phyloP scores from a whole-genome alignment of 2,113 vertebrate species.

The Heterochromis multidens region DNA sequence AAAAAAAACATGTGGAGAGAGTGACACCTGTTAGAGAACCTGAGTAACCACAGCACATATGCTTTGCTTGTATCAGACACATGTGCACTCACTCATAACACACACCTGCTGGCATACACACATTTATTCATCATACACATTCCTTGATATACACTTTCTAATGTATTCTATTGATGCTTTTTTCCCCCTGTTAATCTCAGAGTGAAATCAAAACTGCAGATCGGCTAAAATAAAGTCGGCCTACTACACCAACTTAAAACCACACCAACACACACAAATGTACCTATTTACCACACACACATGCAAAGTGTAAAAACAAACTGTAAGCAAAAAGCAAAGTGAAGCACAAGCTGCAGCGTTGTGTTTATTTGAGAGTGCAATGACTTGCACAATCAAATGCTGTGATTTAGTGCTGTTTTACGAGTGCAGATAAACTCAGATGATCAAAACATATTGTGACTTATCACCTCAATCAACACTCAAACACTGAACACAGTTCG shows the following conservation, averaged over 20 bases:
- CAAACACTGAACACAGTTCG: slow-evolving; percentile 9
- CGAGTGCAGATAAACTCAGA: slow-evolving; percentile 7
- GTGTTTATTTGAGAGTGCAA: slow-evolving; percentile 21
- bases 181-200: neutral
- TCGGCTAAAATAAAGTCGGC: neutral
- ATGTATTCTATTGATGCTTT: neutral
- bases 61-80: slow-evolving; percentile 2
- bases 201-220: neutral
- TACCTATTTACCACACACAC: slow-evolving; percentile 46
- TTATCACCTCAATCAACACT: neutral
- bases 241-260: neutral
- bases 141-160: neutral
- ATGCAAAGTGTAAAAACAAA: slow-evolving; percentile 59
- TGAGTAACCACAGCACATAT: slow-evolving; percentile 52
- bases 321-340: slow-evolving; percentile 45
- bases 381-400: neutral
- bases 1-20: slow-evolving; percentile 84
- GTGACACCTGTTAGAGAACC: slow-evolving; percentile 88
- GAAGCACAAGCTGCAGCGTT: slow-evolving; percentile 38
- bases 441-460: neutral
- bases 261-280: slow-evolving; percentile 18
- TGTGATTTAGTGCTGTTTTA: slow-evolving; percentile 23
- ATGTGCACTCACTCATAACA: neutral
- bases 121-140: neutral
- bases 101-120: neutral